A percentile compares a stretch with the other conserved stretches of the same genome.
Conservation (phyloP, 2,113 vertebrate species). For the Atherinomorus stipes region DNA sequence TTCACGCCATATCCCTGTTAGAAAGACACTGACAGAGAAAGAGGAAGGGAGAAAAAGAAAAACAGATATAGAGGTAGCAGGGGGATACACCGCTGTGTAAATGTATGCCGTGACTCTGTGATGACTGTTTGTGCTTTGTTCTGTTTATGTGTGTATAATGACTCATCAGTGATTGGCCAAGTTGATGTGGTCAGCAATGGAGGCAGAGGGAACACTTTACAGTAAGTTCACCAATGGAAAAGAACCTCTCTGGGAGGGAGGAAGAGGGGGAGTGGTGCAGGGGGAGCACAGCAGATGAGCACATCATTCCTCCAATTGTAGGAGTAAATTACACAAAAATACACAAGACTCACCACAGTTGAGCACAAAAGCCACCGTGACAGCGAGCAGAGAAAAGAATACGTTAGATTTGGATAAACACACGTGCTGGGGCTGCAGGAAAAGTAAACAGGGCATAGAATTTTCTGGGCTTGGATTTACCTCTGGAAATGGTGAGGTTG, state of each 20-base stretch:
- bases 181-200: slow-evolving; percentile 78
- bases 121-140: slow-evolving; percentile 78
- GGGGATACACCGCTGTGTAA: slow-evolving; percentile 57
- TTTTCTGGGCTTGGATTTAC: slow-evolving; percentile 40
- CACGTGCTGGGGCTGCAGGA: slow-evolving; percentile 70
- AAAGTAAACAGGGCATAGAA: slow-evolving; percentile 70
- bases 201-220: slow-evolving; percentile 76
- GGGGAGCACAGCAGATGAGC: slow-evolving; percentile 61
- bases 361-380: slow-evolving; percentile 77
- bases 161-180: slow-evolving; percentile 80
- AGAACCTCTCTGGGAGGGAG: slow-evolving; percentile 62
- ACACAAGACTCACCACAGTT: slow-evolving; percentile 77
- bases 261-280: background rate
- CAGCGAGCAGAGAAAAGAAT: slow-evolving; percentile 65
- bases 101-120: slow-evolving; percentile 59
- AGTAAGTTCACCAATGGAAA: slow-evolving; percentile 80
- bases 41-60: slow-evolving; percentile 6
- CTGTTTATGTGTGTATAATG: slow-evolving; percentile 80
- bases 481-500: slow-evolving; percentile 35
- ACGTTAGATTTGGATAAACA: slow-evolving; percentile 76
- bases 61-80: slow-evolving; percentile 25
- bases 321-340: slow-evolving; percentile 81
- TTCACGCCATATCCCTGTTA: slow-evolving; percentile 22
- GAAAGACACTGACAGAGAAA: slow-evolving; percentile 7
- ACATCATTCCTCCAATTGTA: slow-evolving; percentile 77